Conservation (phyloP, 2,888 invertebrate genomes). For the Iphiclides podalirius region DNA sequence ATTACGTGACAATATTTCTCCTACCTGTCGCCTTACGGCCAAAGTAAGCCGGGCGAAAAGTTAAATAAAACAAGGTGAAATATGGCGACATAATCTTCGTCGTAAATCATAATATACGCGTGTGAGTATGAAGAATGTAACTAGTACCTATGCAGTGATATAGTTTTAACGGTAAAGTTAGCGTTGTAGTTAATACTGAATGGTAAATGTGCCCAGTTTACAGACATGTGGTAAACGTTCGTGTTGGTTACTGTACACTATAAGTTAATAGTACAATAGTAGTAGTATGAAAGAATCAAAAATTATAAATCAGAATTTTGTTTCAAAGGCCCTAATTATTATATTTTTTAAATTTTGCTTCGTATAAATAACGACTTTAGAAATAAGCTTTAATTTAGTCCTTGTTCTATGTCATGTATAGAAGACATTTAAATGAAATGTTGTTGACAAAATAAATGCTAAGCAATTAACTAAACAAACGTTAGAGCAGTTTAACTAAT, state of each 20-base stretch:
- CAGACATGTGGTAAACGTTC: too few species aligned
- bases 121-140: slow-evolving; percentile 19
- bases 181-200: not conserved
- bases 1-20: slow-evolving; percentile 17
- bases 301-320: slow-evolving; percentile 34
- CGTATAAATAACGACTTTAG: too few species aligned
- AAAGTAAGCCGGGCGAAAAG: slow-evolving; percentile 18
- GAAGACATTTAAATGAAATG: not conserved
- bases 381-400: too few species aligned
- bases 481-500: slow-evolving; percentile 1
- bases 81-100: slow-evolving; percentile 25
- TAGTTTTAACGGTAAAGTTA: not conserved
- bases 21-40: slow-evolving; percentile 4
- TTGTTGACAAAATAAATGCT: not conserved
- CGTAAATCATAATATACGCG: slow-evolving; percentile 24
- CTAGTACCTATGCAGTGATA: not conserved
- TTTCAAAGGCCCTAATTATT: not conserved
- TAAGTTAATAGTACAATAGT: too few species aligned
- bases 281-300: slow-evolving; percentile 24
- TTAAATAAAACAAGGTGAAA: slow-evolving; percentile 22
- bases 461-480: slow-evolving; percentile 12
- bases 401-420: not conserved
- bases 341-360: not conserved
- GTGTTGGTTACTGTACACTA: too few species aligned
- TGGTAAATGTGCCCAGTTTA: not conserved